Conservation (phyloP, 2,113 vertebrate genomes). For the Urocynchramus pylzowi region DNA sequence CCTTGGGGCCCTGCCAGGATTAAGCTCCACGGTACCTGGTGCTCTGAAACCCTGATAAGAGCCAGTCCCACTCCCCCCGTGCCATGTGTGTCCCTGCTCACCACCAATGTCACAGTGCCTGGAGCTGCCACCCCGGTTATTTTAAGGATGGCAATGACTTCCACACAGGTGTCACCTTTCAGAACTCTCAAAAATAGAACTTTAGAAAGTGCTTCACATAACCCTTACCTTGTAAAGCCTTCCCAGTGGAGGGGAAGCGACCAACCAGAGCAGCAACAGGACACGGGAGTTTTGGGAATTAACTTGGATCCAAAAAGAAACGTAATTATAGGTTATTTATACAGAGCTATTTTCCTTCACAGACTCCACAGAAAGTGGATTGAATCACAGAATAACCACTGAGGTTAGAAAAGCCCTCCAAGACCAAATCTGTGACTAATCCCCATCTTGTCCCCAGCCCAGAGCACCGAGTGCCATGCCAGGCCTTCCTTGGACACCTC, state of each 20-base stretch:
- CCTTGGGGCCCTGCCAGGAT: neutral
- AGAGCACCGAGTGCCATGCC: neutral
- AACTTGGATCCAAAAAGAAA: neutral
- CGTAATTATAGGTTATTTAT: neutral
- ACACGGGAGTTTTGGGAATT: neutral
- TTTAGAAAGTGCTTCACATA: neutral
- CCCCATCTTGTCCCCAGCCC: neutral
- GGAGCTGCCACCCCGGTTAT: neutral
- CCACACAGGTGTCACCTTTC: slow-evolving; percentile 5
- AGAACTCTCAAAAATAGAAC: slow-evolving; percentile 10
- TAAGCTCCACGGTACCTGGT: neutral
- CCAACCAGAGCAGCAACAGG: neutral
- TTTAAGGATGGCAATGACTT: neutral
- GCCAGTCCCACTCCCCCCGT: neutral
- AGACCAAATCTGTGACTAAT: neutral
- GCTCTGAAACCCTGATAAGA: neutral
- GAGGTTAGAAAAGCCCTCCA: neutral
- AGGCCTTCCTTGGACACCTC: neutral
- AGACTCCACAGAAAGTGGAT: neutral
- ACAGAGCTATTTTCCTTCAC: neutral
- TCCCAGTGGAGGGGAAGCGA: neutral
- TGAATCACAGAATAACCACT: neutral
- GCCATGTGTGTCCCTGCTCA: neutral
- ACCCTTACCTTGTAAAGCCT: neutral
- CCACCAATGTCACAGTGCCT: neutral